phyloP scores from a whole-genome alignment of 2,113 vertebrate genomes.

The Phyllopteryx taeniolatus region DNA sequence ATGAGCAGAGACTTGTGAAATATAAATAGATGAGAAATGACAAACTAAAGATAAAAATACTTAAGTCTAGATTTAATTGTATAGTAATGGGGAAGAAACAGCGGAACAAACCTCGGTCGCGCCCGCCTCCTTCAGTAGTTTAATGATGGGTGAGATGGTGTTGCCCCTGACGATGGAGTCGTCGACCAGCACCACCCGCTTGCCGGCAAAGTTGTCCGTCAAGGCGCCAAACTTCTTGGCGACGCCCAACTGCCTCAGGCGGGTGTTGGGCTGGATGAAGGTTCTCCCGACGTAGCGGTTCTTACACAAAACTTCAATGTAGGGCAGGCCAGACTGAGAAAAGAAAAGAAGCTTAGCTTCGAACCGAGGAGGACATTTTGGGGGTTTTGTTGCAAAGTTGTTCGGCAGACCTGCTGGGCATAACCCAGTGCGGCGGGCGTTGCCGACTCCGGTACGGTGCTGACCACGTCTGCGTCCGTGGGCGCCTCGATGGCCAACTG shows the following conservation, averaged over 20 bases:
- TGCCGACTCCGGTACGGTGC: constrained; percentile 96
- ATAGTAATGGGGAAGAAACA: too few species aligned
- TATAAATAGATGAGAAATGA: too few species aligned
- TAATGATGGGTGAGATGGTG: constrained; percentile 97
- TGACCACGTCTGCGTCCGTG: constrained; percentile 91
- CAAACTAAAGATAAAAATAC: too few species aligned
- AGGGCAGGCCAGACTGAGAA: constrained; percentile 86
- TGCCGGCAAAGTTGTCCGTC: constrained; percentile 94
- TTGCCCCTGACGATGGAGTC: constrained; percentile 98
- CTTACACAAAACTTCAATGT: constrained; percentile 95
- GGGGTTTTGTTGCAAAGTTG: not conserved
- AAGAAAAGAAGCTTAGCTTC: not conserved
- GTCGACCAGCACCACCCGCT: constrained; percentile 91
- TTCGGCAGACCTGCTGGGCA: constrained; percentile 80
- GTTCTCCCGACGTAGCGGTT: constrained; percentile 96
- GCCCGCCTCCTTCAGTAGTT: constrained; percentile 92
- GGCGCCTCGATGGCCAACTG: constrained; percentile 94
- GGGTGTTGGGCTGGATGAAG: constrained; percentile 96
- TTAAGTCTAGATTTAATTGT: too few species aligned
- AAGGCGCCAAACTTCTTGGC: constrained; percentile 97
- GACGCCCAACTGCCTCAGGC: constrained; percentile 93
- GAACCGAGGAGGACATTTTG: not conserved
- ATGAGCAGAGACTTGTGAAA: too few species aligned
- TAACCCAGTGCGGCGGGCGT: constrained; percentile 96
- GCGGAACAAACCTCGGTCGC: constrained; percentile 85